Percentiles rank a stretch among this genome's conserved stretches.
These are phyloP conservation scores for Allobates femoralis DNA, from an alignment of 2,797 vertebrate species.

Conservation along the genomic window DNA sequence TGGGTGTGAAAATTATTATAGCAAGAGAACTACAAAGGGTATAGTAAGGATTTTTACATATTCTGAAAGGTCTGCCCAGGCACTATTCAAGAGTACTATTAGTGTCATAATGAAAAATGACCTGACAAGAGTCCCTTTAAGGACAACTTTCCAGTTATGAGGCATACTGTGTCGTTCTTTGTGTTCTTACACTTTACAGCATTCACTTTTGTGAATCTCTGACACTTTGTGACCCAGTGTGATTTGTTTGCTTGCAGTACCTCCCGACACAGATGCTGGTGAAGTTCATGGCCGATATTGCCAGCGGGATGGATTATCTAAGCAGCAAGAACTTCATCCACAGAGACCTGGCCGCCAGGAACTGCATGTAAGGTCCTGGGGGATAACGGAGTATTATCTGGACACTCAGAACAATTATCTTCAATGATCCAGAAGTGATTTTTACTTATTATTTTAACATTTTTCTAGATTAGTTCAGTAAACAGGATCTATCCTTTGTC, in stretches of 20 bases:
- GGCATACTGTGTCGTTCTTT: too few species aligned
- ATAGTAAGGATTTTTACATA: too few species aligned
- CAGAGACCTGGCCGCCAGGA: conserved; percentile 89
- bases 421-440: neutral
- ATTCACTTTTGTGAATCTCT: neutral
- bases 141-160: too few species aligned
- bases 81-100: too few species aligned
- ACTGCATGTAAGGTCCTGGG: conserved; percentile 87
- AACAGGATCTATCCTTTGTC: neutral
- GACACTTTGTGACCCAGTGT: neutral
- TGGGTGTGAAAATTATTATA: too few species aligned
- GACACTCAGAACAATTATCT: neutral
- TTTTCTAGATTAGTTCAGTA: neutral
- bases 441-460: neutral
- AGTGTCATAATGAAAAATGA: too few species aligned
- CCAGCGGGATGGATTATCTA: conserved; percentile 92
- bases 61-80: too few species aligned
- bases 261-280: conserved; percentile 89
- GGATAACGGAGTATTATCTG: neutral
- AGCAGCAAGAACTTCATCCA: conserved; percentile 91
- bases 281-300: conserved; percentile 92
- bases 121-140: too few species aligned
- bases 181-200: too few species aligned
- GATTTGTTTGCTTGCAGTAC: conserved; percentile 73
- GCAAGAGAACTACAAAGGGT: too few species aligned